Base-by-base conservation (phyloP, 2,113 vertebrate species). In the Pungitius pungitius region DNA sequence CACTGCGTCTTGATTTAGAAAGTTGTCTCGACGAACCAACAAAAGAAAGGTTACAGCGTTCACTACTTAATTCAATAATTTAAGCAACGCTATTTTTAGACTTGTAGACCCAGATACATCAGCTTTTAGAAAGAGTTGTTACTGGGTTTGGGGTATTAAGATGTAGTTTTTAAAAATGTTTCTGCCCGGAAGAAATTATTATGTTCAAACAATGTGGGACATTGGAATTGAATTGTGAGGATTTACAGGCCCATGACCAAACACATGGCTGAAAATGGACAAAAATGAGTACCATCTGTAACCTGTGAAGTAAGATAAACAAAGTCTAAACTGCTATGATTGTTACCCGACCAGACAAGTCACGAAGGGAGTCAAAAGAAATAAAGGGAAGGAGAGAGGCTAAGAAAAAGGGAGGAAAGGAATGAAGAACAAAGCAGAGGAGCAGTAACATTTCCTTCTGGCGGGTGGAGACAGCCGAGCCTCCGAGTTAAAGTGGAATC, bases 401-500 rank as follows among this genome's bases (percentile, higher is more conserved):
- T 33, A 27, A 56, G 43, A 39, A 37, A 52, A 58, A 45, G 9
- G 43, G 30, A 56, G 7, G 17, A 65, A 52, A 72, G 37, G 45
- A 77, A 35, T 42, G 55, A 69, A 72, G 68, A 69, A 56, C 64
- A 73, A 76, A 82, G 65, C 24, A 67, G 60, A 60, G 75, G 37
- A 84, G 57, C 22, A 15, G 64, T 22, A 51, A 82, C 59, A 56
- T 67, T 85, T 81, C 77, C 69, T 85, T 85, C 71, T 74, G 68
- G 80, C 87, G 90, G 89, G 91, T 83, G 89, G 89, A 87, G 88
- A 87, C 82, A 81, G 81, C 87, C 90, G 87, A 85, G 83, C 92
- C 92, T 92, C 89, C 92, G 88, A 88, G 89, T 93, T 94, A 93
- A 91, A 91, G 90, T 88, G 90, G 86, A 94, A 95, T 96, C 95